Base-by-base conservation (phyloP, 1,140 invertebrate species). In the Camponotus vicinus region DNA sequence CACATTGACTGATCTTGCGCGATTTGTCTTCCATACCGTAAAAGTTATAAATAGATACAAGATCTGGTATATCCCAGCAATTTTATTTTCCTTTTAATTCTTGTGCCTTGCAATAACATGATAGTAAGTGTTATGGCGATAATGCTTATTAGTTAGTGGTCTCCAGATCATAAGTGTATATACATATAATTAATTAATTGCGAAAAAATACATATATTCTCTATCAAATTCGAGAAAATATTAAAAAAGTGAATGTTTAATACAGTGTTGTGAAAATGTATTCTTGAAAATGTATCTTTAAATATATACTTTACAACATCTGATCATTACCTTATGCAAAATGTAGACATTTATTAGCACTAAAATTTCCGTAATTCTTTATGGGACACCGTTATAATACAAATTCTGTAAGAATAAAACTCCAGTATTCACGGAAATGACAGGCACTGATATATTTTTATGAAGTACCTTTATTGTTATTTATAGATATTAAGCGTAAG, bases 401-500 rank as follows among this genome's bases (percentile, higher is more conserved):
- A 52, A 27, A 4, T 66, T 78, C 49, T 76, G 67, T 86, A 89
- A 55, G 75, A 78, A 88, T 82, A 59, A 89, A 78, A 67, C 49
- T 57, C 49, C 45, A 82, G 13, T 83, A 59, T 69, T 82, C 27
- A 42, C 70, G 76, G 1, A 75, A 66, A 27, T 59, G 49, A 70
- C n/a, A 77, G 84, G 66, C 59, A 77, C 32, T 80, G 34, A 89
- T 86, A 89, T 89, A 89, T 89, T 89, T 89, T 89, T 89, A 89
- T 89, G 84, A 69, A 66, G 7, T 70, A 86, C 18, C 85, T 82
- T 86, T 66, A 71, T 70, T 34, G 42, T 77, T 76, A 75, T 70
- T 76, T 63, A 84, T 78, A 87, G 57, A 55, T 85, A 67, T 59
- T 59, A 63, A 70, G 66, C 37, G 13, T 49, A 27, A 83, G 42